Percentiles rank a stretch among this genome's conserved stretches.
Conservation (phyloP, 2,113 vertebrate genomes). For the Cynoglossus semilaevis region DNA sequence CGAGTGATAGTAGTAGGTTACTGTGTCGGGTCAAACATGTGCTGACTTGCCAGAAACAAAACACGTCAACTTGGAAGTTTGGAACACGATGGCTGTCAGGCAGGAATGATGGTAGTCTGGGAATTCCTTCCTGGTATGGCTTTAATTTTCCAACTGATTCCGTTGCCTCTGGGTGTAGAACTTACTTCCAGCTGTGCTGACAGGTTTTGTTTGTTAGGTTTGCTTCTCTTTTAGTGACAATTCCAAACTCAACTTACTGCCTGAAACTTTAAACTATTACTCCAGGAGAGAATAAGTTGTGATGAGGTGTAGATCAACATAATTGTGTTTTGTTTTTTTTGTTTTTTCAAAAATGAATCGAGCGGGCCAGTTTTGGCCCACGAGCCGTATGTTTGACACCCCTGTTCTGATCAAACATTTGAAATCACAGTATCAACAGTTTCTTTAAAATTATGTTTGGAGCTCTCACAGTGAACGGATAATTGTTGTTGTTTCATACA, state of each 20-base stretch:
- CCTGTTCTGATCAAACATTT: too few species aligned
- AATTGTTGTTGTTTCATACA: too few species aligned
- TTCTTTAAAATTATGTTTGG: too few species aligned
- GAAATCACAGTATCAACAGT: too few species aligned
- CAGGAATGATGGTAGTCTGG: slow-evolving; percentile 62
- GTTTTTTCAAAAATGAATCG: too few species aligned
- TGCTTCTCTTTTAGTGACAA: slow-evolving; percentile 4
- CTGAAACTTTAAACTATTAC: slow-evolving; percentile 17
- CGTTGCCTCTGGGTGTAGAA: slow-evolving; percentile 13
- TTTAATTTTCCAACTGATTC: slow-evolving; percentile 15
- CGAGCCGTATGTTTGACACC: too few species aligned
- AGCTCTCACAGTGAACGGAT: too few species aligned
- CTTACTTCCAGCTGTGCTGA: not conserved
- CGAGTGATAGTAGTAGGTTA: slow-evolving; percentile 53
- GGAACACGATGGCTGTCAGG: slow-evolving; percentile 36
- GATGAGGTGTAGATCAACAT: not conserved
- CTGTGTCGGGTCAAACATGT: slow-evolving; percentile 57
- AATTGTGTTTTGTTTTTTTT: too few species aligned
- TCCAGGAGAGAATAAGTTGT: slow-evolving; percentile 2
- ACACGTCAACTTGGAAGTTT: slow-evolving; percentile 40
- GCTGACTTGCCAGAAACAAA: slow-evolving; percentile 46
- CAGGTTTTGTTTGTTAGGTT: slow-evolving; percentile 35
- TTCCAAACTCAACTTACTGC: slow-evolving; percentile 27
- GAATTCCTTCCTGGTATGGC: slow-evolving; percentile 55
- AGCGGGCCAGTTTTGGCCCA: too few species aligned